Conservation (phyloP, 2,888 invertebrate species). For the Eupithecia abbreviata region DNA sequence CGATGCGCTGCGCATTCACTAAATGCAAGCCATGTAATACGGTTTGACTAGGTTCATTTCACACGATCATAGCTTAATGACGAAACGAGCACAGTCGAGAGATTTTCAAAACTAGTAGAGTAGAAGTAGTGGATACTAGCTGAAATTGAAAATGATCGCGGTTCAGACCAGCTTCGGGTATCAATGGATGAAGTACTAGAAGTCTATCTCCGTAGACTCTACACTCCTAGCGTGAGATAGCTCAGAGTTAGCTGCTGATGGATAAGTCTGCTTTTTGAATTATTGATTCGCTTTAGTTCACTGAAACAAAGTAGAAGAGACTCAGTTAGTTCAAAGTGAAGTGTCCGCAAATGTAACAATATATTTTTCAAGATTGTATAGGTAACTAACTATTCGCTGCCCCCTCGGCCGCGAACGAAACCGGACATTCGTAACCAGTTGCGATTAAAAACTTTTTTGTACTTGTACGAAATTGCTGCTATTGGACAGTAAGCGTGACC, state of each 20-base stretch:
- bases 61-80: background rate
- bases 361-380: background rate
- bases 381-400: background rate
- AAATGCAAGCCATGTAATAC: background rate
- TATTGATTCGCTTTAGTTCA: too few species aligned
- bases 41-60: background rate
- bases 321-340: background rate
- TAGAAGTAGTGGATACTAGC: background rate
- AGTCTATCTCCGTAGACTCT: too few species aligned
- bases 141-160: background rate
- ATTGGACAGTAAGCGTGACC: background rate
- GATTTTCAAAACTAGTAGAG: background rate
- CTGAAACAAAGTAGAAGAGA: too few species aligned
- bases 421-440: too few species aligned
- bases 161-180: background rate
- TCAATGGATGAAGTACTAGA: too few species aligned
- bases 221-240: too few species aligned
- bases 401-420: too few species aligned
- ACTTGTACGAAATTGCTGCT: background rate
- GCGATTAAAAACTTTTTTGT: too few species aligned
- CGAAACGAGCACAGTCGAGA: background rate
- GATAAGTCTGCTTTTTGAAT: too few species aligned
- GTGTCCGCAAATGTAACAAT: background rate
- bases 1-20: background rate
- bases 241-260: too few species aligned